These are phyloP conservation scores for Zaprionus camerounensis DNA, from an alignment of 1,140 invertebrate species.

Conservation along the genomic window DNA sequence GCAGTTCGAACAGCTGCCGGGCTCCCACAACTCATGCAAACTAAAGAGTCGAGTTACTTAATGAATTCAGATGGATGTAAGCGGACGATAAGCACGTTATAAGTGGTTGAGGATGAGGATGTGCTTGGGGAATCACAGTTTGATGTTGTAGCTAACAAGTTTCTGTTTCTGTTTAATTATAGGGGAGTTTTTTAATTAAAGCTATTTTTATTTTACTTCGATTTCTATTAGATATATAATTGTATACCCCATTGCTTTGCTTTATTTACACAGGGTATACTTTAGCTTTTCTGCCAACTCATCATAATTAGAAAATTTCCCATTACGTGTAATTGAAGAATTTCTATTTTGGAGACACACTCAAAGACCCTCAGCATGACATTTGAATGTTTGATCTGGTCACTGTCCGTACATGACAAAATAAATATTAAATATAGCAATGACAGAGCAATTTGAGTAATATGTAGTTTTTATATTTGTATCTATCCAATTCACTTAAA, in stretches of 20 bases:
- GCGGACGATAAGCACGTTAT: neutral
- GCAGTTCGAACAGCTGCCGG: conserved; percentile 32
- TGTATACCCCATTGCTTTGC: neutral
- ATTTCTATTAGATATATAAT: neutral
- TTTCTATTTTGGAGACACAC: conserved; percentile 4
- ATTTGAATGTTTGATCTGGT: conserved; percentile 13
- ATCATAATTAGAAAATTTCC: conserved; percentile 32
- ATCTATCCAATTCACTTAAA: conserved; percentile 17
- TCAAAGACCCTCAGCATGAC: conserved; percentile 7
- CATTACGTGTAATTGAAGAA: conserved; percentile 6
- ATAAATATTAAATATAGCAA: conserved; percentile 2
- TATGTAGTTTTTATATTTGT: neutral
- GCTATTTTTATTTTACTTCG: neutral
- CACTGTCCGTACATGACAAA: neutral
- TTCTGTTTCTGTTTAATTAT: neutral
- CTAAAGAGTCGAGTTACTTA: conserved; percentile 8
- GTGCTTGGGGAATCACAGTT: neutral
- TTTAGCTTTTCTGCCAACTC: neutral
- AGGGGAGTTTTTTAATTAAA: neutral
- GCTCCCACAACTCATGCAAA: conserved; percentile 17
- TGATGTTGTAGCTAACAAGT: neutral
- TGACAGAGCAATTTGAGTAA: neutral
- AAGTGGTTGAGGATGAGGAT: neutral
- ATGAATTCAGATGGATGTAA: neutral
- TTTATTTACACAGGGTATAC: conserved; percentile 1